Evolutionary conservation across 2,113 vertebrate genomes (phyloP).

Genomic region (Cheilinus undulatus): DNA sequence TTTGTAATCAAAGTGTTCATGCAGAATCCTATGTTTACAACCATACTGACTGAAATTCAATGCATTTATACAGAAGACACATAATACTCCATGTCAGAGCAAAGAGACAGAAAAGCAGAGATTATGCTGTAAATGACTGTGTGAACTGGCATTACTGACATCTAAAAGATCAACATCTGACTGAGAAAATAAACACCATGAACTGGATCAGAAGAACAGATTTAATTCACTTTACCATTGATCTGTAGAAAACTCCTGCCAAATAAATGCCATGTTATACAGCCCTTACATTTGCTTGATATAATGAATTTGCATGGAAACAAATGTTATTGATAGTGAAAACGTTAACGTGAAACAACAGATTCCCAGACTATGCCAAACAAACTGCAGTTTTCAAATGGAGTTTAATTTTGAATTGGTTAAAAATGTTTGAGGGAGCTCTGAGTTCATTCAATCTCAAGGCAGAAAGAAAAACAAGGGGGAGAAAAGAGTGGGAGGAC

Average conservation of each 20-base stretch:
- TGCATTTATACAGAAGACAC: slow-evolving; percentile 4
- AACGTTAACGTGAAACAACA: no score
- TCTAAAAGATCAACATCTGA: no score
- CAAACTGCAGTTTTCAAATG: no score
- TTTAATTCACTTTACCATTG: slow-evolving; percentile 1
- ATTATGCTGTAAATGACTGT: background rate
- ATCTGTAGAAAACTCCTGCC: slow-evolving; percentile 13
- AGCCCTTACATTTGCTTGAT: no score
- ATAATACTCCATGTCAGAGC: background rate
- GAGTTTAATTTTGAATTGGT: no score
- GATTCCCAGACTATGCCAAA: no score
- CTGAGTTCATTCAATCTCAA: background rate
- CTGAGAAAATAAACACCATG: slow-evolving; percentile 23
- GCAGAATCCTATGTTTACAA: background rate
- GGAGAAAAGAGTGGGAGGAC: background rate
- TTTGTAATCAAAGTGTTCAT: background rate
- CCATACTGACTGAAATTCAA: background rate
- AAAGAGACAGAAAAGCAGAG: background rate
- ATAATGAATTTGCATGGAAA: no score
- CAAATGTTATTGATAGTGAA: no score
- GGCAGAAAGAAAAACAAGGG: background rate
- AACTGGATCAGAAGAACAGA: background rate
- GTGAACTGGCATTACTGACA: no score
- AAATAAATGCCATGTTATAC: no score
- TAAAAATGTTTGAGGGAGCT: background rate